Base-by-base conservation (phyloP, 2,113 vertebrate genomes). In the Anoplopoma fimbria region DNA sequence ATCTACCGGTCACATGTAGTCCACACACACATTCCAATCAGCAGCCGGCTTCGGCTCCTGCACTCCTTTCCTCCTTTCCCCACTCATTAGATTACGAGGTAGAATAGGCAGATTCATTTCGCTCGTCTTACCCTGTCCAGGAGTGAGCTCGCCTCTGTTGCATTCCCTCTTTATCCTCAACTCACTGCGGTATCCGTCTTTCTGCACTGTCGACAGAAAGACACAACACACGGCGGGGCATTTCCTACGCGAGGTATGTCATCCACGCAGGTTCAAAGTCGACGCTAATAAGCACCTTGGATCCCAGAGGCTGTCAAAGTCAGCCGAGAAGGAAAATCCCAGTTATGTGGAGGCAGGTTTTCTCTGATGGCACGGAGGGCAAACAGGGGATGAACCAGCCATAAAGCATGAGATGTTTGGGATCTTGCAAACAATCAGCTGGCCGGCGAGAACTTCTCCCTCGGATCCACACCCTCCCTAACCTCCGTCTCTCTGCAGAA, bases 91-190 rank as follows among this genome's bases (percentile, higher is more conserved):
- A 90, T 92, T 87, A 89, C 58, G 77, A 61, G 65, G 73, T 53
- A 81, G 64, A 85, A 84, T 23, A 68, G 80, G 33, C 38, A 69
- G 76, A 87, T 88, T 75, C 74, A 79, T 55, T 71, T 69, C 77
- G 89, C 82, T 85, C 14, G 23, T 83, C 93, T 92, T 94, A 94
- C 93, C 93, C 88, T 71, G 72, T 92, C 88, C 88, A 77, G 83
- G 58, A 88, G 77, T 68, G 74, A 74, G 72, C 79, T 69, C 40
- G 70, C 51, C 67, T 78, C 79, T 72, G 74, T 72, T 63, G 76
- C 90, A 92, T 90, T 92, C 91, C 91, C 78, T 82, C 86, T 29
- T 58, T 27, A 88, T 86, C 87, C 77, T 84, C 58, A 45, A 69
- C 27, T 90, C 89, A 84, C 88, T 90, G 92, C 93, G 76, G 88